Evolutionary conservation across 2,113 vertebrate genomes (phyloP).

Genomic region (Halcyon malimbica): DNA sequence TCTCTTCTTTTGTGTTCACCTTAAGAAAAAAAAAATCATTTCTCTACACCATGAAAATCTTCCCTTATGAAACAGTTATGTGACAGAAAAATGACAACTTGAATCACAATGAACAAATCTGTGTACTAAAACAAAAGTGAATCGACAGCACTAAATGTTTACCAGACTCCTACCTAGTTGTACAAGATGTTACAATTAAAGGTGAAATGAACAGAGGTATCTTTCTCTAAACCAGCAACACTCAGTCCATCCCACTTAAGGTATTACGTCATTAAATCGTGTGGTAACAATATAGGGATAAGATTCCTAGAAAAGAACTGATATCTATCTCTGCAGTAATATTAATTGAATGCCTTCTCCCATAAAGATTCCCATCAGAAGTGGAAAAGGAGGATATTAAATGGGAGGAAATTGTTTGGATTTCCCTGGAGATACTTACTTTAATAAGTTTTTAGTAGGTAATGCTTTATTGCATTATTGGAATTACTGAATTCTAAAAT

Average conservation of each 20-base stretch:
- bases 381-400: not conserved
- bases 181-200: not conserved
- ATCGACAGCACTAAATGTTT: not conserved
- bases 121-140: not conserved
- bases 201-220: not conserved
- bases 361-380: not conserved
- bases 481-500: slow-evolving; percentile 6
- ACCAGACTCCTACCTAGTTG: not conserved
- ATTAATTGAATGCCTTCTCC: not conserved
- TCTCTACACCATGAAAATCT: not conserved
- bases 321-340: not conserved
- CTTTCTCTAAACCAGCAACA: not conserved
- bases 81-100: not conserved
- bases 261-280: not conserved
- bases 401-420: not conserved
- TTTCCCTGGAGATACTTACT: not conserved
- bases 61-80: not conserved
- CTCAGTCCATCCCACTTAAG: not conserved
- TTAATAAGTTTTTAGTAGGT: not conserved
- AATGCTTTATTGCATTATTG: not conserved
- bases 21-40: not conserved
- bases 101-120: not conserved
- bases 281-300: not conserved
- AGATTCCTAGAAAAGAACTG: not conserved
- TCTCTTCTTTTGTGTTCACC: not conserved